Base-by-base conservation (phyloP, 2,797 vertebrate species). In the Cephalopachus bancanus region DNA sequence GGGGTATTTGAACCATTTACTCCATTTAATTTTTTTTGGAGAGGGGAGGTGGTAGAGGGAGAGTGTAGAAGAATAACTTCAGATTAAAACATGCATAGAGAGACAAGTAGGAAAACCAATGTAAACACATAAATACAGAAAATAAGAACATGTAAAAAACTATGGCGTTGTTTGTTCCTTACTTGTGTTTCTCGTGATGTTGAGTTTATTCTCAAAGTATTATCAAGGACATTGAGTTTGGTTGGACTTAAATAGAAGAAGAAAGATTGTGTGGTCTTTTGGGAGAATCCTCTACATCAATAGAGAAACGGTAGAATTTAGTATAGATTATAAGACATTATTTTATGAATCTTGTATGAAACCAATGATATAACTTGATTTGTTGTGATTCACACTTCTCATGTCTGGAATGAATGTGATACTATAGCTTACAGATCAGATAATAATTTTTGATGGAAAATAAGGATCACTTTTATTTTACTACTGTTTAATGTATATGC, bases 1-100 rank as follows among this genome's bases (percentile, higher is more conserved):
- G 75, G 60, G 80, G 14, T 89, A 78, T 30, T 91, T 95, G 69
- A 22, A 76, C 12, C 37, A 62, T 97, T 96, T 93, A 75, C 49
- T 69, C n/a, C 17, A 75, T 24, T 92, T 93, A 96, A 76, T 71
- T 86, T 2, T 83, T 37, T 30, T 89, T 30, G 8, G 9, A 7
- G 7, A 0, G 9, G 20, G 19, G 30, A 7, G 17, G 20, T 33
- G 12, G 26, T 78, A 89, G 69, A 64, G 14, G 22, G 16, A 60
- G 26, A 93, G 15, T 12, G 7, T 79, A 88, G 78, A 96, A 76
- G 19, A 89, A 51, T 96, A 65, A 96, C 92, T 96, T 96, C 1
- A 75, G 7, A 71, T 96, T 44, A 62, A 95, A 94, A 84, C 51
- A 92, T 28, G 6, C 9, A 79, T 7, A 44, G n/a, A 59, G 4